These are phyloP conservation scores for Stenchaetothrips biformis DNA, from an alignment of 2,888 invertebrate species.

Conservation along the genomic window DNA sequence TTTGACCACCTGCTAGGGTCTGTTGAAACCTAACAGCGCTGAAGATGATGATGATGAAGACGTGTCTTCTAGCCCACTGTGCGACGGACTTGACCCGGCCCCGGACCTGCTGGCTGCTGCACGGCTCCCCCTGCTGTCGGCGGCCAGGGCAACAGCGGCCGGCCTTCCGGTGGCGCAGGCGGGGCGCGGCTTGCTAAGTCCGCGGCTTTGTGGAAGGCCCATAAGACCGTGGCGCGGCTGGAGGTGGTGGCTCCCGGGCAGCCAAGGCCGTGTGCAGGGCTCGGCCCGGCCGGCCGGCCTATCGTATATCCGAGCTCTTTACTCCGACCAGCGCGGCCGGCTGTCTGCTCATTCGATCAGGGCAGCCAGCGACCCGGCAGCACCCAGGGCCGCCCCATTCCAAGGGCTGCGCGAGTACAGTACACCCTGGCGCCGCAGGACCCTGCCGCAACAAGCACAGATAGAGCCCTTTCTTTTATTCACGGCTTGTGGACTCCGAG, in stretches of 20 bases:
- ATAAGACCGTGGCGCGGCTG: too few relatives aligned
- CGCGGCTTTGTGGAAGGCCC: background rate
- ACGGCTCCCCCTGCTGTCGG: background rate
- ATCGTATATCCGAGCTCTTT: conserved; percentile 19
- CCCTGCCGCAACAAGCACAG: too few relatives aligned
- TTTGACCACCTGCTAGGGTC: background rate
- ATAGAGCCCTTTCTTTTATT: too few relatives aligned
- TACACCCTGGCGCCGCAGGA: too few relatives aligned
- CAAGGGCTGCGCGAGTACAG: too few relatives aligned
- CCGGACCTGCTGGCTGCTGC: background rate
- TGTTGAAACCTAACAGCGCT: background rate
- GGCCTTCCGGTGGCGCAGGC: background rate
- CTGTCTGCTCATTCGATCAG: background rate
- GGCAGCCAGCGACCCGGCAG: background rate
- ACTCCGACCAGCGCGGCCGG: background rate
- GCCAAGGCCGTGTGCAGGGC: background rate
- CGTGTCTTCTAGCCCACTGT: too few relatives aligned
- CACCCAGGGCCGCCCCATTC: background rate
- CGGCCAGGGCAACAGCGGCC: background rate
- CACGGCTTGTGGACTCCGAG: too few relatives aligned
- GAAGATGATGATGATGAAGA: background rate
- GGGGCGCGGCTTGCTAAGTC: background rate
- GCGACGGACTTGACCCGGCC: too few relatives aligned
- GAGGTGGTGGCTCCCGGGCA: too few relatives aligned
- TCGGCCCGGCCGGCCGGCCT: background rate